A percentile compares a stretch with the other conserved stretches of the same genome.
These are phyloP conservation scores for Salminus brasiliensis DNA, from an alignment of 2,113 vertebrate species.

Conservation along the genomic window DNA sequence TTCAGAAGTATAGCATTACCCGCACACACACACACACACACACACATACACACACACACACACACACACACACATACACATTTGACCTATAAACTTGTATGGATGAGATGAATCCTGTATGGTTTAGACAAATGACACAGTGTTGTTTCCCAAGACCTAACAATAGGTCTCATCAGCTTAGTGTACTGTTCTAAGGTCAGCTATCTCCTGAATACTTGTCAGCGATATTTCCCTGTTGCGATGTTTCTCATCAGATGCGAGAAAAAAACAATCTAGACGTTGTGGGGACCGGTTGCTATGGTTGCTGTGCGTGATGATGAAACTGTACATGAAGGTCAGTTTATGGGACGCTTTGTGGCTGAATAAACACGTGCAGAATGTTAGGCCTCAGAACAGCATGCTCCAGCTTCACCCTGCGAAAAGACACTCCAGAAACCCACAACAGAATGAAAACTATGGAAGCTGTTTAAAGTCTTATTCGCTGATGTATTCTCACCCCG, in stretches of 20 bases:
- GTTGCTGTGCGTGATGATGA: background rate
- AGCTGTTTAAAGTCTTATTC: conserved; percentile 14
- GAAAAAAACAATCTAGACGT: background rate
- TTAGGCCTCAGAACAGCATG: background rate
- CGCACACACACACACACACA: background rate
- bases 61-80: too few relatives aligned
- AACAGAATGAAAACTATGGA: conserved; percentile 32
- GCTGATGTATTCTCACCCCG: background rate
- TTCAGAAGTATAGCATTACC: conserved; percentile 7
- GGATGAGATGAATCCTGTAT: background rate
- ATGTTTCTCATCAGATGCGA: background rate
- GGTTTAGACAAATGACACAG: conserved; percentile 8
- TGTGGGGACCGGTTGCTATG: background rate
- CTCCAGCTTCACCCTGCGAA: background rate
- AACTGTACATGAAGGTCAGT: conserved; percentile 19
- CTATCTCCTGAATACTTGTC: background rate
- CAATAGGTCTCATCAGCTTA: background rate
- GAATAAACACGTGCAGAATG: conserved; percentile 29
- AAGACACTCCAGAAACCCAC: conserved; percentile 24
- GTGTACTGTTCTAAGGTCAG: background rate
- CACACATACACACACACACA: conserved; percentile 5
- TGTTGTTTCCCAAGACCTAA: background rate
- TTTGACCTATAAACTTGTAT: conserved; percentile 14
- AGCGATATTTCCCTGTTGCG: background rate
- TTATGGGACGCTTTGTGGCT: conserved; percentile 26